phyloP scores from a whole-genome alignment of 2,797 vertebrate genomes.

The Fundulus diaphanus region DNA sequence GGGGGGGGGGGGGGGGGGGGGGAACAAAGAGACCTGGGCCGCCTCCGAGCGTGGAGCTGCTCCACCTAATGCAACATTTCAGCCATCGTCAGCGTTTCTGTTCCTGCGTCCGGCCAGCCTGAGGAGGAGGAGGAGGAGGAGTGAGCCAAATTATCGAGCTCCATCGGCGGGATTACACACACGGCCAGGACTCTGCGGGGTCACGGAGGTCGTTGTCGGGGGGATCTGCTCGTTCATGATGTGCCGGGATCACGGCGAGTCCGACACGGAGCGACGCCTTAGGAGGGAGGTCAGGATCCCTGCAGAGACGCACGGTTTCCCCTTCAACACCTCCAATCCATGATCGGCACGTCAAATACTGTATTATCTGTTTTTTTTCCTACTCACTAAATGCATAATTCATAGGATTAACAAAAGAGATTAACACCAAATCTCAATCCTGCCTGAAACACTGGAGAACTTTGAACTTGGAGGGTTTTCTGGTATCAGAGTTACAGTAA shows the following conservation, averaged over 20 bases:
- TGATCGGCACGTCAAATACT: no score
- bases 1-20: no score
- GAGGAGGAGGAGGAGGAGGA: slow-evolving; percentile 1
- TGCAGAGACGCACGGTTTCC: no score
- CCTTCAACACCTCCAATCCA: no score
- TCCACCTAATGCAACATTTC: slow-evolving; percentile 39
- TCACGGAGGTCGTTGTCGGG: slow-evolving; percentile 38
- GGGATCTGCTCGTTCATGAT: slow-evolving; percentile 43
- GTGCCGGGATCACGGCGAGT: slow-evolving; percentile 25
- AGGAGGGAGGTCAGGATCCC: slow-evolving; percentile 5
- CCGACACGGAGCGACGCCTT: slow-evolving; percentile 10
- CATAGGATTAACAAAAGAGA: no score
- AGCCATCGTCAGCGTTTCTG: slow-evolving; percentile 46
- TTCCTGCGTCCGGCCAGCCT: neutral
- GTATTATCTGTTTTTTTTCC: no score
- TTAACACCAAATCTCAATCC: no score
- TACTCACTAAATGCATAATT: no score
- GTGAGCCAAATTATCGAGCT: slow-evolving; percentile 44
- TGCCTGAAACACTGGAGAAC: no score
- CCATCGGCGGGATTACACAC: slow-evolving; percentile 71
- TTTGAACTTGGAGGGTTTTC: no score
- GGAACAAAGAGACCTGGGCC: slow-evolving; percentile 29
- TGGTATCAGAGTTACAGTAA: no score
- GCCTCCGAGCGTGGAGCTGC: slow-evolving; percentile 29
- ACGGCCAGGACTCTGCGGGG: slow-evolving; percentile 44